Percentiles rank a stretch among this genome's conserved stretches.
Evolutionary conservation across 2,888 invertebrate genomes (phyloP).

Genomic region (Chelonus formosanus): DNA sequence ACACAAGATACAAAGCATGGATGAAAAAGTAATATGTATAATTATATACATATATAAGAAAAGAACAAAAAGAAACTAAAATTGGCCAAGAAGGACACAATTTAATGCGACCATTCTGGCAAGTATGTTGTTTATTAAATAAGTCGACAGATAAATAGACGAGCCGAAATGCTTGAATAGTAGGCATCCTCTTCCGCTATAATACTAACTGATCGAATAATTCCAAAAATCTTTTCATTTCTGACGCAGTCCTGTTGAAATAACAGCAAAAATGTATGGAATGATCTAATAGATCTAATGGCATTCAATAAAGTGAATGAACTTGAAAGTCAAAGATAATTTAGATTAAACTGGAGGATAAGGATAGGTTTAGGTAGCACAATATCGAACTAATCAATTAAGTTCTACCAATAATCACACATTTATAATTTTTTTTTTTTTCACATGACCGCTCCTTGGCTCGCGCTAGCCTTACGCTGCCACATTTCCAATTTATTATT

Average conservation of each 20-base stretch:
- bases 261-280: too few relatives aligned
- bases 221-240: too few relatives aligned
- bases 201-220: too few relatives aligned
- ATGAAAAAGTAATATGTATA: too few relatives aligned
- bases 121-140: slow-evolving; percentile 33
- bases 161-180: too few relatives aligned
- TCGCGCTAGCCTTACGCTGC: slow-evolving; percentile 30
- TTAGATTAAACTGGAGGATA: background rate
- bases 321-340: too few relatives aligned
- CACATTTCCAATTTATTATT: slow-evolving; percentile 47
- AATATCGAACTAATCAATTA: slow-evolving; percentile 22
- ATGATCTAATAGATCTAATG: too few relatives aligned
- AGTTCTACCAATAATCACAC: slow-evolving; percentile 14
- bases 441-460: slow-evolving; percentile 29
- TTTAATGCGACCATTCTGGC: slow-evolving; percentile 44
- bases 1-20: too few relatives aligned
- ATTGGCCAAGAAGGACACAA: slow-evolving; percentile 20
- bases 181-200: too few relatives aligned
- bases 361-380: slow-evolving; percentile 16
- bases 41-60: too few relatives aligned
- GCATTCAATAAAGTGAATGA: too few relatives aligned
- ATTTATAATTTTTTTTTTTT: slow-evolving; percentile 18
- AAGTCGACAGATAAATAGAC: slow-evolving; percentile 33
- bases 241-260: too few relatives aligned
- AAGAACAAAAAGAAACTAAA: background rate